Percentiles rank a stretch among this genome's conserved stretches.
Conservation (phyloP, 1,140 invertebrate species). For the Goniozus legneri region DNA sequence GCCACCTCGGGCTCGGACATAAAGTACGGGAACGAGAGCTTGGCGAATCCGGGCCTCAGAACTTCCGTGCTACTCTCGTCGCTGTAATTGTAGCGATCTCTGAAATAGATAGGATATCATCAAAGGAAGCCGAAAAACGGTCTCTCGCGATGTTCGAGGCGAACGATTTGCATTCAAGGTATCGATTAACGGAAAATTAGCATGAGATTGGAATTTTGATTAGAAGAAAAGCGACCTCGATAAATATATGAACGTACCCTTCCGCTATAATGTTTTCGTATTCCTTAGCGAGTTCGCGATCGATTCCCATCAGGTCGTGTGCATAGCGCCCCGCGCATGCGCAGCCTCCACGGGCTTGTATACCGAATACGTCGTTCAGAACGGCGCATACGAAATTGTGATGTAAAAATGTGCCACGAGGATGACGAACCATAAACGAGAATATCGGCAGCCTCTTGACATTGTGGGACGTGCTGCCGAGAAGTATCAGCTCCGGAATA, state of each 20-base stretch:
- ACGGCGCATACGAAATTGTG: constrained; percentile 87
- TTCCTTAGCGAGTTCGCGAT: constrained; percentile 68
- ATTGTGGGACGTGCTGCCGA: constrained; percentile 67
- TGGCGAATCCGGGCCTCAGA: constrained; percentile 80
- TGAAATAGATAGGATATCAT: too few relatives aligned
- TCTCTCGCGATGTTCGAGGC: neutral
- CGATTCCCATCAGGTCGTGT: constrained; percentile 80
- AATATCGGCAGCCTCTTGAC: constrained; percentile 75
- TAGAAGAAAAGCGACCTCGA: neutral
- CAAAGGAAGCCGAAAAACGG: too few relatives aligned
- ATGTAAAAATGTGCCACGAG: constrained; percentile 77
- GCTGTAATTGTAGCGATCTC: constrained; percentile 16
- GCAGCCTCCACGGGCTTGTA: constrained; percentile 84
- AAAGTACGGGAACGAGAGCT: constrained; percentile 84
- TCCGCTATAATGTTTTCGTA: constrained; percentile 76
- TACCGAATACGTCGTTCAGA: constrained; percentile 89
- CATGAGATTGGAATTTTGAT: constrained; percentile 1
- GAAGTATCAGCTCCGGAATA: constrained; percentile 73
- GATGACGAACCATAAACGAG: constrained; percentile 82
- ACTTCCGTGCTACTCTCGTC: constrained; percentile 63
- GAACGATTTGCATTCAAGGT: neutral
- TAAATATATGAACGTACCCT: constrained; percentile 55
- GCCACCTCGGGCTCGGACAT: constrained; percentile 75
- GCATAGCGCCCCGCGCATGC: constrained; percentile 83
- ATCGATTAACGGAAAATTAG: neutral